Base-by-base conservation (phyloP, 2,113 vertebrate genomes). In the Saccopteryx leptura region DNA sequence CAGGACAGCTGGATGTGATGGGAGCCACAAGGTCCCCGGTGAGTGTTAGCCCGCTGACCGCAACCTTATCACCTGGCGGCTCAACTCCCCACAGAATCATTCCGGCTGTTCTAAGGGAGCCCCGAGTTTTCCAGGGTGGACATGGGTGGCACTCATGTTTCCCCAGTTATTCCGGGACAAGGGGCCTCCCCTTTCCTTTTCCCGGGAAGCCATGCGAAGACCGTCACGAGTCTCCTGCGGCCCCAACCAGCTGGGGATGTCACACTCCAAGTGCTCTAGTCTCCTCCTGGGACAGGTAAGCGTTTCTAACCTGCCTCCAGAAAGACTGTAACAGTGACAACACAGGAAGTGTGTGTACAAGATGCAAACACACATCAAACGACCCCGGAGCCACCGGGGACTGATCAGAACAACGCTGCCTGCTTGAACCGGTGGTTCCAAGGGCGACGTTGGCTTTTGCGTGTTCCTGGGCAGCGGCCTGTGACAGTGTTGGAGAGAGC, bases 341-440 rank as follows among this genome's bases (percentile, higher is more conserved):
- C 72, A 71, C 63, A 31, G 84, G 63, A 65, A 89, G 48, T 78
- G n/a, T 50, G 46, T 23, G 82, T 71, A 83, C 8, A 61, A 95
- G 48, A 90, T 71, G 86, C 87, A 93, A 92, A 78, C 60, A 71
- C 31, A 28, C 18, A 86, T 85, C 52, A 69, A 71, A 63, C 92
- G 39, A 28, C 7, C 31, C 61, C 9, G 9, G 12, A 85, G 86
- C 80, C 84, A 66, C 69, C 61, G 33, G 56, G 52, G 56, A 92
- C 52, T 68, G 83, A 91, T 92, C 58, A 56, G 80, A 80, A 78
- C n/a, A n/a, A 71, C 86, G 56, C 69, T 50, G 31, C n/a, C 19
- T 88, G n/a, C 39, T 28, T 66, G 75, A 71, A 75, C 81, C 85
- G 75, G 4, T 33, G 71, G 14, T 54, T 89, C 48, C 63, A 52